A percentile compares a stretch with the other conserved stretches of the same genome.
Evolutionary conservation across 2,888 invertebrate species (phyloP).

Genomic region (Amphimallon solstitiale): DNA sequence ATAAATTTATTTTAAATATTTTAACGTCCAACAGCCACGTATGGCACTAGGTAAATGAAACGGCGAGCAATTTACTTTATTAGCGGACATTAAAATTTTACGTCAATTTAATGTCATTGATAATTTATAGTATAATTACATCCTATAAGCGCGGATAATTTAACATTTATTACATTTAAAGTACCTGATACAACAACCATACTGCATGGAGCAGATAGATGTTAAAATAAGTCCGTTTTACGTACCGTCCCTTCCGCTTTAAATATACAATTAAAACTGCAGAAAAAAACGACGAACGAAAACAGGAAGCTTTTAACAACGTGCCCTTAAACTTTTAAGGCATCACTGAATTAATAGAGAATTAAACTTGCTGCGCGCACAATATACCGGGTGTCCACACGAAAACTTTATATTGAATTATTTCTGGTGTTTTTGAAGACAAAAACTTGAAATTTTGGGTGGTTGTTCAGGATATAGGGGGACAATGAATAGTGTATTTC

Average conservation of each 20-base stretch:
- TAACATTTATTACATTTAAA: conserved; percentile 23
- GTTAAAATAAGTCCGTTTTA: neutral
- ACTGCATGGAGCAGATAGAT: neutral
- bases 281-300: conserved; percentile 11
- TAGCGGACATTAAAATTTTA: conserved; percentile 23
- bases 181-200: conserved; percentile 12
- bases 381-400: no score
- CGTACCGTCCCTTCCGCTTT: neutral
- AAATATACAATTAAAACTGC: conserved; percentile 20
- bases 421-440: no score
- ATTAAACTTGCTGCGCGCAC: conserved; percentile 44
- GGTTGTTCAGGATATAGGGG: no score
- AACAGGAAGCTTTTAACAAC: conserved; percentile 30
- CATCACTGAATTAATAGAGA: conserved; percentile 43
- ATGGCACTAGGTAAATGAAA: conserved; percentile 5
- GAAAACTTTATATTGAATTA: no score
- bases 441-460: no score
- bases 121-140: conserved; percentile 27
- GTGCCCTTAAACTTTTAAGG: conserved; percentile 20
- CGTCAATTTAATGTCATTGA: conserved; percentile 26
- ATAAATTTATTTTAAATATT: neutral
- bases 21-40: neutral
- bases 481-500: no score
- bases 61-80: conserved; percentile 24
- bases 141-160: neutral